A percentile compares a stretch with the other conserved stretches of the same genome.
phyloP scores from a whole-genome alignment of 2,797 vertebrate genomes.

The Halcyon leucocephala region DNA sequence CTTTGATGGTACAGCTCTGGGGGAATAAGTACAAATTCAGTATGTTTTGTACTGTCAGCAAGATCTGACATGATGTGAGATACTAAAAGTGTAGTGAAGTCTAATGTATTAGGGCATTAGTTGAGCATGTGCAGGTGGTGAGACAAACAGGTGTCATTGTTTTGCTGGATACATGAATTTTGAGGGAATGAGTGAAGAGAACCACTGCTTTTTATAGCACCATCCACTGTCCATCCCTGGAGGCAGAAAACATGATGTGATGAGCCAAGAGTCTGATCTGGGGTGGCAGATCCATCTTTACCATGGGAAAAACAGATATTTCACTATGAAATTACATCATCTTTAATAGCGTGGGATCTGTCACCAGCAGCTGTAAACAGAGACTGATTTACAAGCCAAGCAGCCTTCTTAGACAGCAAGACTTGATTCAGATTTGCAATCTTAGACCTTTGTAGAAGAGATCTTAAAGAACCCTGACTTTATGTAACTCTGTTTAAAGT shows the following conservation, averaged over 20 bases:
- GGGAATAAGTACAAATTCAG: slow-evolving; percentile 7
- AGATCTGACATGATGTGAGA: background rate
- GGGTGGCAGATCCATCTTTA: slow-evolving; percentile 37
- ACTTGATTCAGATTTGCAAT: background rate
- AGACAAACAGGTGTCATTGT: background rate
- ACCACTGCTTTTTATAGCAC: background rate
- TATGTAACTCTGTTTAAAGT: background rate
- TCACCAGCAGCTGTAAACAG: slow-evolving; percentile 29
- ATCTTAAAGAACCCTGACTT: background rate
- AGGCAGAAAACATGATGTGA: slow-evolving; percentile 37
- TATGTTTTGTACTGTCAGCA: background rate
- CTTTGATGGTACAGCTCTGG: background rate
- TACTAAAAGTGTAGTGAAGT: background rate
- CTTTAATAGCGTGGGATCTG: slow-evolving; percentile 46
- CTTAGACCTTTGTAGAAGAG: background rate
- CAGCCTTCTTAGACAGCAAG: background rate
- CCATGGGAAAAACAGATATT: slow-evolving; percentile 49
- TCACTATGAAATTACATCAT: slow-evolving; percentile 36
- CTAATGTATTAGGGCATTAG: background rate
- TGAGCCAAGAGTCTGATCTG: slow-evolving; percentile 33
- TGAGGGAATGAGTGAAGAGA: background rate
- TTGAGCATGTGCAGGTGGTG: background rate
- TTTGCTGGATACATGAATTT: background rate
- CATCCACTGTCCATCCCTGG: background rate
- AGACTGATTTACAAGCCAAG: slow-evolving; percentile 43